These are phyloP conservation scores for Amphiprion ocellaris DNA, from an alignment of 2,113 vertebrate genomes.

Conservation along the genomic window DNA sequence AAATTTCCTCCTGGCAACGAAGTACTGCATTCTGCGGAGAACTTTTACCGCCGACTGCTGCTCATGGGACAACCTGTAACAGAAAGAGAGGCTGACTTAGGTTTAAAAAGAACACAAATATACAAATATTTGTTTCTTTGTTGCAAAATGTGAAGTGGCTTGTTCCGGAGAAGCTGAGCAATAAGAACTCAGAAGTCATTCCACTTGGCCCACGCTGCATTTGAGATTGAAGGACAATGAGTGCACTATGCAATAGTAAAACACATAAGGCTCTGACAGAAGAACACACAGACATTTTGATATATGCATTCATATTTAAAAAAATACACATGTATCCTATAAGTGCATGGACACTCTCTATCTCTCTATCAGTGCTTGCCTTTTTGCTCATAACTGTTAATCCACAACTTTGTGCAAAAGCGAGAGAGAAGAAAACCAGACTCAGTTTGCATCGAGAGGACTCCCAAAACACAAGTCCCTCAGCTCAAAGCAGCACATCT, in stretches of 20 bases:
- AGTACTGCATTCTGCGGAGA: slow-evolving; percentile 92
- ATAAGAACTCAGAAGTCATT: neutral
- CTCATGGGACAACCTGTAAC: slow-evolving; percentile 88
- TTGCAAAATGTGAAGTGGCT: slow-evolving; percentile 18
- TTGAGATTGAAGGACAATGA: slow-evolving; percentile 22
- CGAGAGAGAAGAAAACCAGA: slow-evolving; percentile 56
- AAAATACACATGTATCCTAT: slow-evolving; percentile 7
- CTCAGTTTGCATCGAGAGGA: slow-evolving; percentile 47
- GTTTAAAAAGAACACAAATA: neutral
- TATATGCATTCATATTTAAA: slow-evolving; percentile 1
- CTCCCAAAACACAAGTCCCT: slow-evolving; percentile 53
- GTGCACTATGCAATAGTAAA: slow-evolving; percentile 4
- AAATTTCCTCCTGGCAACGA: slow-evolving; percentile 92
- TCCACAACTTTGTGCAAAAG: slow-evolving; percentile 29
- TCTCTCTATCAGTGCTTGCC: neutral
- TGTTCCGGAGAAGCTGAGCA: slow-evolving; percentile 5
- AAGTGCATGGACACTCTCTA: neutral
- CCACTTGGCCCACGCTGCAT: slow-evolving; percentile 7
- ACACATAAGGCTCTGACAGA: slow-evolving; percentile 14
- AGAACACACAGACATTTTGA: slow-evolving; percentile 16
- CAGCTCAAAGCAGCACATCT: slow-evolving; percentile 69
- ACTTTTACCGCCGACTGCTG: slow-evolving; percentile 90
- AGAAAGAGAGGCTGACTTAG: slow-evolving; percentile 40
- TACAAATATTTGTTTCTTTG: slow-evolving; percentile 20
- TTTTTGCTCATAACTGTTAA: slow-evolving; percentile 18